Evolutionary conservation across 1,140 invertebrate species (phyloP), one percentile per base, ranked within the genome.

Genomic region (Argopecten irradians): DNA sequence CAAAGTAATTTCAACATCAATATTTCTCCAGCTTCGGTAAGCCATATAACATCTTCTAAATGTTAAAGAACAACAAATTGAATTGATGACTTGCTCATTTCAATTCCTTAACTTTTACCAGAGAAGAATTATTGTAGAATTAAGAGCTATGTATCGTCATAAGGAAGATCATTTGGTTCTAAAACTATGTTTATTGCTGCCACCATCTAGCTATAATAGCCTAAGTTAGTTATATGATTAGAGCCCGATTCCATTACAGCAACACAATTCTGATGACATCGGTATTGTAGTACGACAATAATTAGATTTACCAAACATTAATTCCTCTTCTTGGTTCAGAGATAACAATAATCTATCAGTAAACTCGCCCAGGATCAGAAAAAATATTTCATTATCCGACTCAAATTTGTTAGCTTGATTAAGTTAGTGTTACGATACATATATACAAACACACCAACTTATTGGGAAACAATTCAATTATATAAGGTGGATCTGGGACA

Each of bases 401-500:
- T 71, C 55, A 71, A 71, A 71, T n/a, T 71, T 71, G 55, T 71
- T 71, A 71, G n/a, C 55, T 71, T 71, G 55, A 71, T 71, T 71
- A 71, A 71, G 55, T 71, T 71, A 71, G 55, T 28, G 55, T 71
- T 28, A 71, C 55, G 55, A 71, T 71, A 71, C 55, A 71, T 71
- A 71, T 71, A 71, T 71, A 71, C 55, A 71, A 71, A 71, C 55
- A 71, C 55, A 71, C 22, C 55, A 71, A 71, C 55, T 71, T 71
- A 71, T 71, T 71, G 55, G 55, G n/a, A 71, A 71, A 71, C 55
- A 71, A 71, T 71, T 71, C 55, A 71, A 71, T 71, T 71, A 71
- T 71, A 3, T 28, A 71, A 71, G 55, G 55, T 71, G n/a, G 55
- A 28, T 71, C 28, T 5, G 1, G 5, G 55, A 71, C n/a, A n/a